phyloP scores from a whole-genome alignment of 2,888 invertebrate genomes.

The Erannis defoliaria region DNA sequence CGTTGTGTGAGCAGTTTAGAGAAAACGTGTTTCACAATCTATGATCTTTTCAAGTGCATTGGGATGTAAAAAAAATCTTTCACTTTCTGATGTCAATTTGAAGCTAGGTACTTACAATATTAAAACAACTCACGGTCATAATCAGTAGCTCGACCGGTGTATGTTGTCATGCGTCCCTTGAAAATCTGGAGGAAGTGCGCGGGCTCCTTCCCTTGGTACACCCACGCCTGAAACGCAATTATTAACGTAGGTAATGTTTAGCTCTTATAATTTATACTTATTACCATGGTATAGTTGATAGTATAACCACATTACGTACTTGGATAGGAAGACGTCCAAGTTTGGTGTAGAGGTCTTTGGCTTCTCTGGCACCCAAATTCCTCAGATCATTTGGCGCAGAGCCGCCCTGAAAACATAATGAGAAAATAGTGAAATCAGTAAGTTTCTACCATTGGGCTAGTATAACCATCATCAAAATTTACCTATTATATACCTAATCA shows the following conservation, averaged over 20 bases:
- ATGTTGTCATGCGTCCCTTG: conserved; percentile 93
- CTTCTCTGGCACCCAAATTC: conserved; percentile 89
- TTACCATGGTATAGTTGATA: too few relatives aligned
- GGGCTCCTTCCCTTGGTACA: conserved; percentile 96
- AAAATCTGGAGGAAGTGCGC: conserved; percentile 96
- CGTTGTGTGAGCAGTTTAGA: too few relatives aligned
- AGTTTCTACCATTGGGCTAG: too few relatives aligned
- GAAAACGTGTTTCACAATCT: too few relatives aligned
- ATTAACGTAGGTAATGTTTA: neutral
- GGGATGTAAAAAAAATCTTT: too few relatives aligned
- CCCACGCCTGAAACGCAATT: conserved; percentile 86
- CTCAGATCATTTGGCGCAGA: conserved; percentile 92
- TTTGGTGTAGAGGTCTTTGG: conserved; percentile 84
- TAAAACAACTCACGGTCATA: conserved; percentile 85
- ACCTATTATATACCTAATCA: too few relatives aligned
- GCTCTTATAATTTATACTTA: too few relatives aligned
- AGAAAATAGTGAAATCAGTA: neutral
- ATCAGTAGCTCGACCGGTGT: conserved; percentile 89
- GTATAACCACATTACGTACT: conserved; percentile 56
- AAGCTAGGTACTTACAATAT: neutral
- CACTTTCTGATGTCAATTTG: too few relatives aligned
- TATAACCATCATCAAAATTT: too few relatives aligned
- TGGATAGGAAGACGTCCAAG: conserved; percentile 82
- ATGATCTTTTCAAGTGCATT: too few relatives aligned
- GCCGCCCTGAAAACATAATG: conserved; percentile 86